phyloP scores from a whole-genome alignment of 2,797 vertebrate species.

The Anguilla pacifica region DNA sequence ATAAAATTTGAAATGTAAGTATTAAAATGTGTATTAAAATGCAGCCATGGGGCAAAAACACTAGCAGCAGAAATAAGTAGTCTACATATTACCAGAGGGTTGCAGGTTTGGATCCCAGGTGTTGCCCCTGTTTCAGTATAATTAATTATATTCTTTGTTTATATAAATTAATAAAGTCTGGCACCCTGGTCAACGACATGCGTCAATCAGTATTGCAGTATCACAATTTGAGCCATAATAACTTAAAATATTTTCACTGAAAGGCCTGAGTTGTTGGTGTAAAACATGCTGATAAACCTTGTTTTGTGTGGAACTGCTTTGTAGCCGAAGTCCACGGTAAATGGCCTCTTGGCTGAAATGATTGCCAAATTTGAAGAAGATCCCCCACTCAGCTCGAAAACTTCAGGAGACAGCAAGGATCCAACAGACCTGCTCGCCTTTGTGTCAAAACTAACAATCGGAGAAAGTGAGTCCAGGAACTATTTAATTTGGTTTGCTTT shows the following conservation, averaged over 20 bases:
- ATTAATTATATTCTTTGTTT: background rate
- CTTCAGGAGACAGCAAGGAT: slow-evolving; percentile 68
- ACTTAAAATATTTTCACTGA: background rate
- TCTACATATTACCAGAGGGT: background rate
- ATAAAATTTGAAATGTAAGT: background rate
- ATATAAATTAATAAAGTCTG: background rate
- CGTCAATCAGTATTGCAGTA: background rate
- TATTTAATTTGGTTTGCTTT: background rate
- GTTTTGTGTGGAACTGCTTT: slow-evolving; percentile 21
- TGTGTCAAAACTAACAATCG: slow-evolving; percentile 79
- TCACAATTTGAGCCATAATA: background rate
- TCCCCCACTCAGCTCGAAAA: slow-evolving; percentile 81
- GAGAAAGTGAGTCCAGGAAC: slow-evolving; percentile 72
- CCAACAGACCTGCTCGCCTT: slow-evolving; percentile 83
- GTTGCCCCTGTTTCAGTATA: background rate
- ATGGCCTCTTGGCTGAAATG: slow-evolving; percentile 87
- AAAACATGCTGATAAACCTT: background rate
- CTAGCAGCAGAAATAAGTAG: no score
- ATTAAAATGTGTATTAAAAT: background rate
- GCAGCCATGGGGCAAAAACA: background rate
- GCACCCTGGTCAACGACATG: background rate
- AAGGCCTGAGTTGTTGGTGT: background rate
- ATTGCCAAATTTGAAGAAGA: slow-evolving; percentile 88
- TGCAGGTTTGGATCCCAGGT: background rate
- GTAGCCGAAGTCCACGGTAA: slow-evolving; percentile 87